These are phyloP conservation scores for Telenomus remus DNA, from an alignment of 1,140 invertebrate species.

Conservation along the genomic window DNA sequence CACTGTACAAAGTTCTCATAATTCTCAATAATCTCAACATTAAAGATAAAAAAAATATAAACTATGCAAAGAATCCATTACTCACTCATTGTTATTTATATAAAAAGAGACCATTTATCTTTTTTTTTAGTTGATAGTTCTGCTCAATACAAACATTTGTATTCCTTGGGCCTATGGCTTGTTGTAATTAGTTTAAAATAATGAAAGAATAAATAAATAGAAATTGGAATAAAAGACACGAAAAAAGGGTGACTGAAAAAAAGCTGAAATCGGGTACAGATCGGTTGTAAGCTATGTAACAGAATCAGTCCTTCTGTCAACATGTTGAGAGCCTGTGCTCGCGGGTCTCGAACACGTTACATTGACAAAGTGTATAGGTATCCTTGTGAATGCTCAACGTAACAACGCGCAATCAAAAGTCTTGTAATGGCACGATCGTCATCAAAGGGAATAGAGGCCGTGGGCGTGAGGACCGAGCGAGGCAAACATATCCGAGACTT, in stretches of 20 bases:
- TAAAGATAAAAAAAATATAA: no score
- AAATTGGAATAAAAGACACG: neutral
- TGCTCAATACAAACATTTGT: no score
- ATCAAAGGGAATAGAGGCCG: slow-evolving; percentile 64
- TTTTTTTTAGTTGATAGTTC: no score
- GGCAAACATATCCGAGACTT: slow-evolving; percentile 29
- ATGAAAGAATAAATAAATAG: neutral
- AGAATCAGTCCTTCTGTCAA: slow-evolving; percentile 34
- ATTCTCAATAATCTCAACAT: no score
- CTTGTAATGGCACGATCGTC: slow-evolving; percentile 70
- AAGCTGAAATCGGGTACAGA: slow-evolving; percentile 15
- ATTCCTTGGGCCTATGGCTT: no score
- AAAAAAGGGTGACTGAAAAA: slow-evolving; percentile 5
- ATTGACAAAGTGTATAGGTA: slow-evolving; percentile 65
- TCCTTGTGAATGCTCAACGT: slow-evolving; percentile 62
- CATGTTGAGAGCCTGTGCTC: slow-evolving; percentile 18
- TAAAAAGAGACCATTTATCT: no score
- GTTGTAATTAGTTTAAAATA: no score
- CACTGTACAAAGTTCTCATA: no score
- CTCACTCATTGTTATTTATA: no score
- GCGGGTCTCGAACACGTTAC: slow-evolving; percentile 55
- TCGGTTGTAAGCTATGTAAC: neutral
- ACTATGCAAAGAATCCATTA: no score
- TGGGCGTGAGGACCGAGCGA: slow-evolving; percentile 61
- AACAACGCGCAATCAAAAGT: slow-evolving; percentile 71